Base-by-base conservation (phyloP, 1,140 invertebrate species). In the Thalassaphorura encarpata region DNA sequence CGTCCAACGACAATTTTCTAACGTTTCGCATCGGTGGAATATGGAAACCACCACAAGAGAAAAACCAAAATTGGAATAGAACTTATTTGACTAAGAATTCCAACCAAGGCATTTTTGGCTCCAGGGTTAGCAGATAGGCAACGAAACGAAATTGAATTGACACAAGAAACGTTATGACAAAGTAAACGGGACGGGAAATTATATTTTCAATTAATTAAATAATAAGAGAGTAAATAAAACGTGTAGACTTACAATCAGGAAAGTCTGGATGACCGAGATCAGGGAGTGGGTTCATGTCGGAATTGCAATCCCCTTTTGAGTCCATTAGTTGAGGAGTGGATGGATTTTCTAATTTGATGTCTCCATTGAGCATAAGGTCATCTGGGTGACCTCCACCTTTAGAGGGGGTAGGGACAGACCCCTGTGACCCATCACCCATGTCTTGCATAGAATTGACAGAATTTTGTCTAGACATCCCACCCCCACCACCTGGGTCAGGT, bases 281-380 rank as follows among this genome's bases (percentile, higher is more conserved):
- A 40, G 56, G 51, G 18, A 59, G 52, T 18, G 63, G 57, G 16
- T 57, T 58, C 23, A 64, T 64, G 31, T 64, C 63, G 2, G 60
- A 58, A 40, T 64, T 64, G 23, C 49, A 45, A 29, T 61, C 58
- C 13, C 42, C 19, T 29, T 51, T 51, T 24, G 45, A 27, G 24
- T 52, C 50, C 36, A 53, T 31, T 3, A 52, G 29, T 33, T 57
- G 58, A 5, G 63, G 63, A 19, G 63, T 64, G 21, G 59, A 57
- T 23, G 63, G 60, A 39, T 61, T 60, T 45, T 64, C 63, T 15
- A 61, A 21, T 39, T 64, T 64, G 39, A 64, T 64, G 47, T 64
- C 63, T 28, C 63, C 63, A 46, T 64, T 64, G 59, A 64, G 60
- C 55, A 64, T 51, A 3, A 64, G 54, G 18, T 64, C 63, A 43